Conservation (phyloP, 1,140 invertebrate species). For the Musca vetustissima region DNA sequence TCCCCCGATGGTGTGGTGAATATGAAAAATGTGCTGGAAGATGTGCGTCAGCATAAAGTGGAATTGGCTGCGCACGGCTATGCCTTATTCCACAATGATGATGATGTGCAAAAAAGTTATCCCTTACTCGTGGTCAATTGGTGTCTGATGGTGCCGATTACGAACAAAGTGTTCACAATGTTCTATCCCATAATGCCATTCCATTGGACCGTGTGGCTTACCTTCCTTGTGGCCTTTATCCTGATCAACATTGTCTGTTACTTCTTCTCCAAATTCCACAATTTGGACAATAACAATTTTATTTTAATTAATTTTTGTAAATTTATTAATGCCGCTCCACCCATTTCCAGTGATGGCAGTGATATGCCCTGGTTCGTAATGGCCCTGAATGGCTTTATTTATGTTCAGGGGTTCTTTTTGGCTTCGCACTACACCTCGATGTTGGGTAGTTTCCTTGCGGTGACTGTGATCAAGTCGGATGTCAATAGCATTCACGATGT, state of each 20-base stretch:
- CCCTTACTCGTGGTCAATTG: conserved; percentile 45
- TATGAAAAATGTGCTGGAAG: conserved; percentile 41
- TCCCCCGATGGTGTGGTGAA: conserved; percentile 38
- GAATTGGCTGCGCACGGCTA: conserved; percentile 48
- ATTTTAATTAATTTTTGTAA: conserved; percentile 13
- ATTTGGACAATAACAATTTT: conserved; percentile 20
- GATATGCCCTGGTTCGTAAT: neutral
- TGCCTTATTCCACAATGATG: conserved; percentile 42
- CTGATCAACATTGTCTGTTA: conserved; percentile 1
- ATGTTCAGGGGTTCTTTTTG: conserved; percentile 44
- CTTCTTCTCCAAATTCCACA: neutral
- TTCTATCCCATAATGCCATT: conserved; percentile 42
- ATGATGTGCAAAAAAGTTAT: conserved; percentile 42
- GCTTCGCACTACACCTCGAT: conserved; percentile 45
- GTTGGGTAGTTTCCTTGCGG: conserved; percentile 45
- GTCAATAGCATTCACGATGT: conserved; percentile 47
- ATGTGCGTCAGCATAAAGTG: conserved; percentile 36
- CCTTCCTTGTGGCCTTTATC: neutral
- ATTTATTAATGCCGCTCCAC: conserved; percentile 4
- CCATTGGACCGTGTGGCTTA: conserved; percentile 36
- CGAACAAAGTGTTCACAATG: conserved; percentile 42
- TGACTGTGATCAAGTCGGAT: conserved; percentile 45
- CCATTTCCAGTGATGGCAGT: neutral
- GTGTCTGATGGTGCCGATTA: conserved; percentile 48
- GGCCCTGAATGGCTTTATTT: neutral